A percentile compares a stretch with the other conserved stretches of the same genome.
phyloP scores from a whole-genome alignment of 2,888 invertebrate genomes.

The Microctonus aethiopoides region DNA sequence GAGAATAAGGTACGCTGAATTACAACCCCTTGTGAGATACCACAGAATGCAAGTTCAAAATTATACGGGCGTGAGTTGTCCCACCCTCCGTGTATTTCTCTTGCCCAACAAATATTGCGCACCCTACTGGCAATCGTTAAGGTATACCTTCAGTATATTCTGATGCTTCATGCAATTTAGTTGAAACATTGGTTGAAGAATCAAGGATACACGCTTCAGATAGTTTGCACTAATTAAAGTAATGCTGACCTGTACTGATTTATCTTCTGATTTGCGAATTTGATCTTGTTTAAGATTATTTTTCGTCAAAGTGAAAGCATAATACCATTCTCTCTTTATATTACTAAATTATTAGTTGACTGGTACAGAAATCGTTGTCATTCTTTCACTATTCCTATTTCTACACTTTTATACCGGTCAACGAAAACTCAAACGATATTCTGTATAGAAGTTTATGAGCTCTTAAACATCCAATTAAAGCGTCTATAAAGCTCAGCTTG shows the following conservation, averaged over 20 bases:
- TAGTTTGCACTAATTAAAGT: too few relatives aligned
- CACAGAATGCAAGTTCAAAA: conserved; percentile 64
- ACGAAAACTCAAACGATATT: conserved; percentile 35
- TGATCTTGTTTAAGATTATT: too few relatives aligned
- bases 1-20: conserved; percentile 58
- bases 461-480: conserved; percentile 57
- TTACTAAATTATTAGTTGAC: not conserved
- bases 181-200: not conserved
- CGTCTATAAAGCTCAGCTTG: conserved; percentile 50
- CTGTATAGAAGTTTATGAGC: conserved; percentile 47
- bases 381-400: conserved; percentile 31
- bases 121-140: conserved; percentile 21
- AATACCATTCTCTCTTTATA: not conserved
- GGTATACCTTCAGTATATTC: conserved; percentile 21
- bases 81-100: conserved; percentile 30
- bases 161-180: conserved; percentile 16
- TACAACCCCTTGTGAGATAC: conserved; percentile 65
- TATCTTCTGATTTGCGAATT: too few relatives aligned
- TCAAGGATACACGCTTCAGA: not conserved
- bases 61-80: conserved; percentile 65
- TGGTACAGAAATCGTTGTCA: not conserved
- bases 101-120: conserved; percentile 29
- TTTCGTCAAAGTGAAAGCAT: not conserved
- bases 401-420: conserved; percentile 34
- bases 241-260: too few relatives aligned